phyloP scores from a whole-genome alignment of 2,113 vertebrate species.

The Azemiops feae region DNA sequence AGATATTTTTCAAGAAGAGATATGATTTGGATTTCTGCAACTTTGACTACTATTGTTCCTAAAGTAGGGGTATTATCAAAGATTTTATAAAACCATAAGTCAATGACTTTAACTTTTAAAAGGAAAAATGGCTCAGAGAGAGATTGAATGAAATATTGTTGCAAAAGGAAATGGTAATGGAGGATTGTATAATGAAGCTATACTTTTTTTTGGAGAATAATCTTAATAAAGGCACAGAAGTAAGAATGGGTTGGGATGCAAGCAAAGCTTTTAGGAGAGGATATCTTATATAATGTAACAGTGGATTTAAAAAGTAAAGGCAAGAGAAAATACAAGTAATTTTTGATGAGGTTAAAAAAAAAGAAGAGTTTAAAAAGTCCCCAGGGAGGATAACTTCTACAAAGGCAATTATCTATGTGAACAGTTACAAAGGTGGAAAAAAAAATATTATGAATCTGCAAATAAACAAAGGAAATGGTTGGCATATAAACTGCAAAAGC shows the following conservation, averaged over 20 bases:
- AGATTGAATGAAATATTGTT: not conserved
- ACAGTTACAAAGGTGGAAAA: not conserved
- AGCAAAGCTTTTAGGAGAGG: not conserved
- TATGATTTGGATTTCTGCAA: not conserved
- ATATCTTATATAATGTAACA: not conserved
- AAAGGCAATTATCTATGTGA: not conserved
- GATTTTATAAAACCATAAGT: not conserved
- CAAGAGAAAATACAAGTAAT: not conserved
- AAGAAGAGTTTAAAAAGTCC: not conserved
- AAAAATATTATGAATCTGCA: not conserved
- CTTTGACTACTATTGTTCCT: not conserved
- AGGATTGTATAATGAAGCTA: not conserved
- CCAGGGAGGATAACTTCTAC: not conserved
- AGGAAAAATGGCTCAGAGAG: not conserved
- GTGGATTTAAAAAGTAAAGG: not conserved
- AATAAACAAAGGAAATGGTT: not conserved
- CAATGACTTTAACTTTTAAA: not conserved
- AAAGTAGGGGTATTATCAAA: not conserved
- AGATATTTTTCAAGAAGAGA: not conserved
- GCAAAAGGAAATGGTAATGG: not conserved
- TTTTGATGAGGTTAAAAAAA: not conserved
- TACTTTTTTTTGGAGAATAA: not conserved
- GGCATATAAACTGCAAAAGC: not conserved
- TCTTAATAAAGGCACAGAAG: not conserved
- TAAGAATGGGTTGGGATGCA: not conserved